Evolutionary conservation across 2,797 vertebrate species (phyloP).

Genomic region (Tiaroga cobitis): DNA sequence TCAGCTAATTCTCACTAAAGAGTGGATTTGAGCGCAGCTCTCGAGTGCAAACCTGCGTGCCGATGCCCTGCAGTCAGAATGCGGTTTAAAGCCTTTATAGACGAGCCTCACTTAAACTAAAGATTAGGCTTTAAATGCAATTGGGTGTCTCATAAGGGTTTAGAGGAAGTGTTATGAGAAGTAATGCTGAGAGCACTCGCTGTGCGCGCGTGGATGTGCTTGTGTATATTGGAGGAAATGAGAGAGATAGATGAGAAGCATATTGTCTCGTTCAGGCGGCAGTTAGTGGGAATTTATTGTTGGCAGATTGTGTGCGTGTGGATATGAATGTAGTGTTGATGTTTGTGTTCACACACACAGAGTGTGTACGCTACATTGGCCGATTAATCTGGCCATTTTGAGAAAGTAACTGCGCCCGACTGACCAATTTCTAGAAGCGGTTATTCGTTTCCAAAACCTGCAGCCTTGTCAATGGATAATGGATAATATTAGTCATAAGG

Average conservation of each 20-base stretch:
- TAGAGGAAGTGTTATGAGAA: constrained; percentile 38
- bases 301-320: constrained; percentile 16
- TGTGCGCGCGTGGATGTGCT: background rate
- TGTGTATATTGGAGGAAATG: constrained; percentile 20
- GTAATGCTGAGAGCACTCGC: constrained; percentile 17
- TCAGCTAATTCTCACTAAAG: constrained; percentile 45
- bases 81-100: constrained; percentile 32
- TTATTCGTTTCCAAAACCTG: background rate
- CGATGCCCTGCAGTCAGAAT: constrained; percentile 45
- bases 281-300: constrained; percentile 29
- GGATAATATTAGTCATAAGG: background rate
- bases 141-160: constrained; percentile 28
- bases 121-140: constrained; percentile 40
- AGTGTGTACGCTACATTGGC: background rate
- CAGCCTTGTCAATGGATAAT: background rate
- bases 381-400: background rate
- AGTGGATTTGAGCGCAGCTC: constrained; percentile 16
- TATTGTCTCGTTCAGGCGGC: constrained; percentile 19
- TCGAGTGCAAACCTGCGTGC: constrained; percentile 11
- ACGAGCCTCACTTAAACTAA: constrained; percentile 28
- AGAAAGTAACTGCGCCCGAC: background rate
- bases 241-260: constrained; percentile 35
- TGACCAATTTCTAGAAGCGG: background rate
- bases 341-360: constrained; percentile 20
- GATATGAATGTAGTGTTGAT: constrained; percentile 22